Evolutionary conservation across 2,888 invertebrate species (phyloP), one percentile per base, ranked within the genome.

Genomic region (Ichneumoninae sp.): DNA sequence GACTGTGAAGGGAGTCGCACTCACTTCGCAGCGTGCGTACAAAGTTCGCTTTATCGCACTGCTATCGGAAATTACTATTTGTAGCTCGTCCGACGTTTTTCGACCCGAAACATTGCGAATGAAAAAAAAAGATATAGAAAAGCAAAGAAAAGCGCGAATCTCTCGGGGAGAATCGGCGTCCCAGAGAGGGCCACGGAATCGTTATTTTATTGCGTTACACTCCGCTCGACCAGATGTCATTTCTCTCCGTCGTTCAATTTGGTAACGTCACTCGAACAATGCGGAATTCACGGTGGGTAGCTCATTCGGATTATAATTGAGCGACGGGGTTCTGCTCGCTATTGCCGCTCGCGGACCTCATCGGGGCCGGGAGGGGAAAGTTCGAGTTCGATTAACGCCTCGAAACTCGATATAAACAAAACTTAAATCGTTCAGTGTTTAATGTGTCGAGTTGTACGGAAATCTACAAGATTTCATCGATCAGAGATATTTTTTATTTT

Each of bases 281-380:
- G 86, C 78, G 66, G 60, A 47, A 70, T 47, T 76, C 90, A 57
- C 90, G 82, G 88, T 88, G 83, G 89, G 89, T 85, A 83, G 80
- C 86, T 87, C 86, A 88, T 90, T 90, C 88, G 87, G 65, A 83
- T 87, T 88, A 89, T 91, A 91, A 91, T 91, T 89, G 89, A 90
- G 75, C 90, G 76, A 76, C 90, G 87, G 91, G 90, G 83, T 84
- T 77, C 83, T 63, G 30, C 19, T 52, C 7, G 60, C 57, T 60
- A 16, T 26, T 60, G 57, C 30, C 60, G 60, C 0, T 60, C 13
- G 60, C 30, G 60, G 7, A n/a, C 30, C n/a, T 63, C 60, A 33
- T 33, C 16, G 0, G 30, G 5, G 13, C n/a, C 6, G n/a, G 5
- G 60, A 1, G 60, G 16, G 30, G 60, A 13, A 16, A n/a, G 33